Evolutionary conservation across 1,140 invertebrate species (phyloP), one percentile per base, ranked within the genome.

Genomic region (Liolophura sinensis): DNA sequence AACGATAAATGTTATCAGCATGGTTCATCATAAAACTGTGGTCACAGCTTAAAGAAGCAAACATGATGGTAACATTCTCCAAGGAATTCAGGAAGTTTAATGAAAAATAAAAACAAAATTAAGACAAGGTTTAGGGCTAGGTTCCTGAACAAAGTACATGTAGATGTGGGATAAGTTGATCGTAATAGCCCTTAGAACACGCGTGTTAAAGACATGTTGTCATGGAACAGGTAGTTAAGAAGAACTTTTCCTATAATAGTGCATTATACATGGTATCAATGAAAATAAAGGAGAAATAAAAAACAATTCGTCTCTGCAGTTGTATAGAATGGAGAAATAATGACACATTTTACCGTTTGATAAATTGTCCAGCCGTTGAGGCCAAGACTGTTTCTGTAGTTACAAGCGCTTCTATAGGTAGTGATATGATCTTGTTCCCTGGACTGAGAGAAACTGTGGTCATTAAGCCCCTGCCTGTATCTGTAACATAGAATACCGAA

Each of bases 391-490:
- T 80, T 25, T 78, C 82, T 40, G 86, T 85, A 60, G 89, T 90
- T 27, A 91, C 88, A 46, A 90, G 85, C 25, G 88, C 77, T 67
- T 84, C 82, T 67, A 86, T 74, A 1, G 89, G 89, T 68, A 91
- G 74, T 73, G 86, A 85, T 49, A 90, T 82, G 15, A 91, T 73
- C 64, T 86, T 73, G 68, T 89, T 86, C 65, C 87, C 85, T 16
- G 77, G 56, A 51, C 72, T 62, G 59, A 91, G 85, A 62, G 77
- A 73, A 64, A 82, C 85, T 68, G 86, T 85, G 15, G 88, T 86
- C 74, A 87, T 85, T 47, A 91, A 82, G 25, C 89, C 89, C 70
- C 89, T 81, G 24, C 89, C 89, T 49, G 88, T 89, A 24, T 82
- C 78, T 67, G 82, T n/a, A 69, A 69, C 22, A 69, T 15, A 59